Percentiles rank a stretch among this genome's conserved stretches.
Conservation (phyloP, 2,888 invertebrate species). For the Ypsolopha sequella region DNA sequence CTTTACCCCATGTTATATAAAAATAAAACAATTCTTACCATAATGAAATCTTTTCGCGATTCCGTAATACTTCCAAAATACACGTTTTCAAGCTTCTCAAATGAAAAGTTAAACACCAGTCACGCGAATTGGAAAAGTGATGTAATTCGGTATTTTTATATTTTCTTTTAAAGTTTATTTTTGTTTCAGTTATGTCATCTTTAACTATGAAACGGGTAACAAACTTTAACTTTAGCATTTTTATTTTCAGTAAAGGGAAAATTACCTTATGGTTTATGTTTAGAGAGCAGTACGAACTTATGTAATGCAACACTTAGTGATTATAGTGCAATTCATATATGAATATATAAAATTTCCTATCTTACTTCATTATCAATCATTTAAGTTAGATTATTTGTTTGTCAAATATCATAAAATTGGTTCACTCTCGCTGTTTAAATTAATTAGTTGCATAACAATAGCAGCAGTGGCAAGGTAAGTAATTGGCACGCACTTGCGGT, state of each 20-base stretch:
- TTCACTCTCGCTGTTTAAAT: not conserved
- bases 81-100: slow-evolving; percentile 17
- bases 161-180: not conserved
- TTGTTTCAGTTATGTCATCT: not conserved
- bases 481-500: slow-evolving; percentile 1
- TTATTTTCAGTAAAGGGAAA: no score
- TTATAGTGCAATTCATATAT: no score
- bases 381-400: not conserved
- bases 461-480: slow-evolving; percentile 3
- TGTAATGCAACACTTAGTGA: no score
- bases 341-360: no score
- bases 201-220: no score
- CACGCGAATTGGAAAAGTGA: slow-evolving; percentile 25
- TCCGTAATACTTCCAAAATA: no score
- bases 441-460: not conserved
- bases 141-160: slow-evolving; percentile 22
- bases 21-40: no score
- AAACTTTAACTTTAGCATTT: no score
- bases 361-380: not conserved
- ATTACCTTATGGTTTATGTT: no score
- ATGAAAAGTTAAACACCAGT: slow-evolving; percentile 28
- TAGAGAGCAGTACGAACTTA: no score
- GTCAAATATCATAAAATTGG: not conserved
- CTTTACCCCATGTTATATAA: no score
- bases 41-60: no score